These are phyloP conservation scores for Sebastes aleutianus DNA, from an alignment of 2,797 vertebrate genomes.

Conservation along the genomic window DNA sequence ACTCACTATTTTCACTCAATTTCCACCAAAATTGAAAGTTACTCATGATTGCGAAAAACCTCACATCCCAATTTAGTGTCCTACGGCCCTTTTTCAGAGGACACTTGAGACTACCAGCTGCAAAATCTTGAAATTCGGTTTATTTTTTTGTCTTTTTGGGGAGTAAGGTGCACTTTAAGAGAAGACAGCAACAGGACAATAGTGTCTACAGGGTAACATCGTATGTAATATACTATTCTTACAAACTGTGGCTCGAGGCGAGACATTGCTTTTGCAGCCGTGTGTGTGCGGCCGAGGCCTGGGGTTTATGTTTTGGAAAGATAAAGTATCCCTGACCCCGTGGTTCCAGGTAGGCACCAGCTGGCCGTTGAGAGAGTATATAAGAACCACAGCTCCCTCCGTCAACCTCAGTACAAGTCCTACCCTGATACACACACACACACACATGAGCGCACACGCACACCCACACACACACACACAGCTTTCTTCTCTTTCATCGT, in stretches of 20 bases:
- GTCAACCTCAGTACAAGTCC: constrained; percentile 40
- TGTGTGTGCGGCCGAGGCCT: constrained; percentile 50
- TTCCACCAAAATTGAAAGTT: neutral
- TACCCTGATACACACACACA: constrained; percentile 30
- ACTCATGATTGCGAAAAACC: neutral
- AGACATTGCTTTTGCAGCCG: constrained; percentile 73
- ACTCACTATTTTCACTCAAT: neutral
- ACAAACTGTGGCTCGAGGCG: constrained; percentile 70
- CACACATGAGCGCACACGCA: neutral
- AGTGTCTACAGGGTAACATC: constrained; percentile 67
- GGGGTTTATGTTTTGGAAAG: constrained; percentile 76
- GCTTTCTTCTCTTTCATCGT: constrained; percentile 68
- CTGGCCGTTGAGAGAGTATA: constrained; percentile 65
- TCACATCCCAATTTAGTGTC: neutral
- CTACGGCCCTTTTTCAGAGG: neutral
- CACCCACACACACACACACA: constrained; percentile 32
- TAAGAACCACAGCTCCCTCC: constrained; percentile 61
- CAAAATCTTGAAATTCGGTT: constrained; percentile 13
- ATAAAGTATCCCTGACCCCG: constrained; percentile 71
- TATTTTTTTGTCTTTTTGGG: neutral
- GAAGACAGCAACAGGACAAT: constrained; percentile 56
- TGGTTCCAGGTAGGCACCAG: constrained; percentile 71
- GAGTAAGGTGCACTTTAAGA: constrained; percentile 54
- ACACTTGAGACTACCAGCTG: neutral
- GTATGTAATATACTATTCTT: constrained; percentile 72